These are phyloP conservation scores for Malaclemys terrapin DNA, from an alignment of 2,113 vertebrate genomes.

Conservation along the genomic window DNA sequence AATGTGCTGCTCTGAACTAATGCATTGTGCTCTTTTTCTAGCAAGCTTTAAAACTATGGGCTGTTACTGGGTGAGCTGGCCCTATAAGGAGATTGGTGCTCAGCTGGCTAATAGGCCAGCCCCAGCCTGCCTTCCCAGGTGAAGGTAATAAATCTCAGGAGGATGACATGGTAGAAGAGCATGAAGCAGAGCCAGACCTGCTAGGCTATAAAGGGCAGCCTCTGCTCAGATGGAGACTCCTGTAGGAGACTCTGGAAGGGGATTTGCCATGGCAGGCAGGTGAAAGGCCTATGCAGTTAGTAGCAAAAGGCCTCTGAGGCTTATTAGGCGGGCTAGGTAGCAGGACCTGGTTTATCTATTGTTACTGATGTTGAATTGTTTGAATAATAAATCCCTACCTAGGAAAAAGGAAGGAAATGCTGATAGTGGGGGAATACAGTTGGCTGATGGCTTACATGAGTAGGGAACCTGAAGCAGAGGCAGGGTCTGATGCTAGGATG, in stretches of 20 bases:
- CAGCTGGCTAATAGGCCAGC: not conserved
- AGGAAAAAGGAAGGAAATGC: not conserved
- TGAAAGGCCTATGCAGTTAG: not conserved
- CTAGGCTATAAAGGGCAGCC: not conserved
- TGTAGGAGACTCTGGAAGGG: not conserved
- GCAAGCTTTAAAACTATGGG: not conserved
- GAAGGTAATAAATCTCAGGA: not conserved
- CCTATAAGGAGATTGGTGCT: not conserved
- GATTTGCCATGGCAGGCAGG: not conserved
- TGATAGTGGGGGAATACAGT: not conserved
- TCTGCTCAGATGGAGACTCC: not conserved
- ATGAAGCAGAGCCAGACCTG: not conserved
- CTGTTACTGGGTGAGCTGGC: not conserved
- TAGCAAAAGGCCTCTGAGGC: not conserved
- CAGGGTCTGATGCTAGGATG: not conserved
- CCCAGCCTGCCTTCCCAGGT: not conserved
- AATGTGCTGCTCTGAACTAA: not conserved
- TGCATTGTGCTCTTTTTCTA: slow-evolving; percentile 25
- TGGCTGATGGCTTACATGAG: not conserved
- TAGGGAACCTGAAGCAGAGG: not conserved
- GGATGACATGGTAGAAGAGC: not conserved
- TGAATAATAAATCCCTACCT: not conserved
- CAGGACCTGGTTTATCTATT: not conserved
- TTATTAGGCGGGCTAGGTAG: not conserved
- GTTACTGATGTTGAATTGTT: not conserved